Evolutionary conservation across 2,797 vertebrate genomes (phyloP).

Genomic region (Syndactyla subalaris): DNA sequence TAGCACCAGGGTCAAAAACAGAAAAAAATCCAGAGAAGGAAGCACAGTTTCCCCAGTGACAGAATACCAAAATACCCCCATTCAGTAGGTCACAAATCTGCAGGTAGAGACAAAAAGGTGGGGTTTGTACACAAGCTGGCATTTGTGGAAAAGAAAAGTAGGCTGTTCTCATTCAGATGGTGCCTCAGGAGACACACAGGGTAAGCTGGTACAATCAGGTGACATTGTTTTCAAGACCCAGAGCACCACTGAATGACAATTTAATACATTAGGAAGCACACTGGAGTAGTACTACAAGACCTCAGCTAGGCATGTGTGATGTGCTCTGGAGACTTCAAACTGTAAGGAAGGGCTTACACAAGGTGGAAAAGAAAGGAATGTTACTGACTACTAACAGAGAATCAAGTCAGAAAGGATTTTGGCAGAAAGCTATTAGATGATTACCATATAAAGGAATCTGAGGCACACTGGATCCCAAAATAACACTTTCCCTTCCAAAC

Average conservation of each 20-base stretch:
- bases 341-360: background rate
- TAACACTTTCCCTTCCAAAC: background rate
- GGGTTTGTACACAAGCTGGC: background rate
- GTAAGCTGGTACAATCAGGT: background rate
- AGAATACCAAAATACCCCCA: background rate
- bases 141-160: background rate
- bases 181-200: background rate
- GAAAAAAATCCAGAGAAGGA: background rate
- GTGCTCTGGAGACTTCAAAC: background rate
- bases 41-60: background rate
- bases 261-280: background rate
- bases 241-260: constrained; percentile 52
- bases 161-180: background rate
- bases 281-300: background rate
- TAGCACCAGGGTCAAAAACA: background rate
- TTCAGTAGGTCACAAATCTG: background rate
- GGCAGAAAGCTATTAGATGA: background rate
- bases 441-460: background rate
- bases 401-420: constrained; percentile 2
- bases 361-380: background rate
- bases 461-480: background rate
- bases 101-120: background rate
- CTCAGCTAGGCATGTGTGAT: background rate
- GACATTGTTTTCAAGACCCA: constrained; percentile 47
- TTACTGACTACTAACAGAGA: background rate